Conservation (phyloP, 2,797 vertebrate genomes). For the Spondyliosoma cantharus region DNA sequence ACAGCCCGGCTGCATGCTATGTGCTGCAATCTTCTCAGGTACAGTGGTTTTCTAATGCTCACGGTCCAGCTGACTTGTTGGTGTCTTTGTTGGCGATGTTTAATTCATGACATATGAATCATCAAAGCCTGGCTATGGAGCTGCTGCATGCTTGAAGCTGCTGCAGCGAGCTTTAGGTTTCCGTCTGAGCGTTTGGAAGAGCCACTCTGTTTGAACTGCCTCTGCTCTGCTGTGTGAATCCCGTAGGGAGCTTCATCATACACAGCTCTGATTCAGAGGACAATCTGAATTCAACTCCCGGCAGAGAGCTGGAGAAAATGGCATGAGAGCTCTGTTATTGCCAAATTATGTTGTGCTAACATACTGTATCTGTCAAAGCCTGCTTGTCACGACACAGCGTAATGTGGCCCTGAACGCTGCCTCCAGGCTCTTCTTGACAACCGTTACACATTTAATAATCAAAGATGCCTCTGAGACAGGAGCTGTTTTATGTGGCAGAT, state of each 20-base stretch:
- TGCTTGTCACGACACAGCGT: conserved; percentile 2
- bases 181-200: conserved; percentile 36
- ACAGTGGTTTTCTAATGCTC: conserved; percentile 30
- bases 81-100: conserved; percentile 60
- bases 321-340: conserved; percentile 23
- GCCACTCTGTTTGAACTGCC: conserved; percentile 54
- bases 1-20: not conserved
- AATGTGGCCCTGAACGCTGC: not conserved
- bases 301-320: conserved; percentile 42
- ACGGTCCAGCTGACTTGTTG: conserved; percentile 60
- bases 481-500: too few relatives aligned
- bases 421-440: conserved; percentile 6
- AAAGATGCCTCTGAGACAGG: not conserved
- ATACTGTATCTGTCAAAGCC: conserved; percentile 34
- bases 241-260: conserved; percentile 54
- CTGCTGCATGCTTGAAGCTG: conserved; percentile 46
- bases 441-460: conserved; percentile 11
- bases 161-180: conserved; percentile 46
- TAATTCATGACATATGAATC: conserved; percentile 76
- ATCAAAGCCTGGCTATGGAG: conserved; percentile 57
- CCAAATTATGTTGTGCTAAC: conserved; percentile 45
- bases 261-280: conserved; percentile 58
- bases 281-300: conserved; percentile 60
- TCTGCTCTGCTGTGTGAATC: conserved; percentile 48
- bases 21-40: conserved; percentile 59